These are phyloP conservation scores for Lucilia cuprina DNA, from an alignment of 1,140 invertebrate species.

Conservation along the genomic window DNA sequence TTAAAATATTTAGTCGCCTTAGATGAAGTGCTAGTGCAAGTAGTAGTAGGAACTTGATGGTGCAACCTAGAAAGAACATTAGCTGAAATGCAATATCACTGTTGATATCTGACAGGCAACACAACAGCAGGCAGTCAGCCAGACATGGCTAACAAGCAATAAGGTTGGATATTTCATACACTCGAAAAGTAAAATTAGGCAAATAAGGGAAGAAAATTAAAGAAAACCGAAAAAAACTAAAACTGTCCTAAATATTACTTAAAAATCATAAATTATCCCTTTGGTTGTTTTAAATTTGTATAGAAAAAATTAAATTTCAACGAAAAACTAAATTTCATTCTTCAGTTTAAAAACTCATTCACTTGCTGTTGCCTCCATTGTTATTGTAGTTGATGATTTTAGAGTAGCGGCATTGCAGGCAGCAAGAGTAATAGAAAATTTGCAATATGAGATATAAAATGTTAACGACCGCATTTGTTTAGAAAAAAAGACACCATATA, in stretches of 20 bases:
- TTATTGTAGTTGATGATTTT: background rate
- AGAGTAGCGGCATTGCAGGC: background rate
- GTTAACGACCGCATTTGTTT: slow-evolving; percentile 34
- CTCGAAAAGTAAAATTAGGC: background rate
- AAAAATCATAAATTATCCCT: no score
- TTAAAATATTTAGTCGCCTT: background rate
- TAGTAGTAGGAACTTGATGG: background rate
- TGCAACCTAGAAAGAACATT: background rate
- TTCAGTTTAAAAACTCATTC: background rate
- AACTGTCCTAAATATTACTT: no score
- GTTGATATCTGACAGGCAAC: background rate
- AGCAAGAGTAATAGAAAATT: background rate
- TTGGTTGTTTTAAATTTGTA: no score
- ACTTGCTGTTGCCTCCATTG: background rate
- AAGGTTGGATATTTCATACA: background rate
- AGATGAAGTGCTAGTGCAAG: background rate
- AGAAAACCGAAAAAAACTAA: background rate
- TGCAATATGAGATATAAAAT: slow-evolving; percentile 30
- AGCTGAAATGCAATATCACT: slow-evolving; percentile 1
- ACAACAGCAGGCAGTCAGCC: background rate
- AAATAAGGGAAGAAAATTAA: background rate
- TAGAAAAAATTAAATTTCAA: background rate
- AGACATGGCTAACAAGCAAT: background rate
- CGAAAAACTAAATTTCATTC: background rate
- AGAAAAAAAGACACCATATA: background rate